phyloP scores from a whole-genome alignment of 2,888 invertebrate genomes.

The Punctoribates punctum region DNA sequence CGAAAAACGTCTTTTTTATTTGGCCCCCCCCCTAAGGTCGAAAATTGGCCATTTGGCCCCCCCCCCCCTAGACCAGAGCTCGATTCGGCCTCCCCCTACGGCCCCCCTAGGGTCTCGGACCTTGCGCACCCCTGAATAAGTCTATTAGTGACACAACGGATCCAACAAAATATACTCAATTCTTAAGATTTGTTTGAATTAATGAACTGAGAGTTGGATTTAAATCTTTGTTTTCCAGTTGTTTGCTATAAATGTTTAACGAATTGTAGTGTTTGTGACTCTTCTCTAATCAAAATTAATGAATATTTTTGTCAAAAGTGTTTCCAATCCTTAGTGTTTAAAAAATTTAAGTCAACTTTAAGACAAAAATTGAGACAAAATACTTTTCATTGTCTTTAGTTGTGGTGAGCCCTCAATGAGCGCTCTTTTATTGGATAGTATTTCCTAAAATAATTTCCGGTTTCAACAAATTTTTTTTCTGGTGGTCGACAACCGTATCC shows the following conservation, averaged over 20 bases:
- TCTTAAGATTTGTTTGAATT: no score
- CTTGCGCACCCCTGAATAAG: neutral
- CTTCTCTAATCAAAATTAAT: conserved; percentile 4
- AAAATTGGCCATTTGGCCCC: no score
- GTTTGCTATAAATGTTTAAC: neutral
- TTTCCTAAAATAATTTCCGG: conserved; percentile 23
- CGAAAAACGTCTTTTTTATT: no score
- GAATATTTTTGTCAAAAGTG: neutral
- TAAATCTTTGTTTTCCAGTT: neutral
- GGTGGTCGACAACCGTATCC: neutral
- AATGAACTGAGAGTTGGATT: neutral
- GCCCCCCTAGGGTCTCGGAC: no score
- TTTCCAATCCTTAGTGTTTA: neutral
- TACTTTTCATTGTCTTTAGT: neutral
- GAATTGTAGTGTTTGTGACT: neutral
- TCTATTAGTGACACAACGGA: neutral
- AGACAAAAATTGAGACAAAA: conserved; percentile 7
- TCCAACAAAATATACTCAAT: neutral
- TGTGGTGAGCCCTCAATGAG: neutral
- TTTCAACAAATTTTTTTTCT: neutral
- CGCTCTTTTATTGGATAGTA: neutral
- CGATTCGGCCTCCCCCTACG: no score
- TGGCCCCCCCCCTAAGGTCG: no score
- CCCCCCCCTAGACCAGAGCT: no score
- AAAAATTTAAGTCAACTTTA: neutral